Conservation (phyloP, 1,140 invertebrate species). For the Steinernema khuongi region DNA sequence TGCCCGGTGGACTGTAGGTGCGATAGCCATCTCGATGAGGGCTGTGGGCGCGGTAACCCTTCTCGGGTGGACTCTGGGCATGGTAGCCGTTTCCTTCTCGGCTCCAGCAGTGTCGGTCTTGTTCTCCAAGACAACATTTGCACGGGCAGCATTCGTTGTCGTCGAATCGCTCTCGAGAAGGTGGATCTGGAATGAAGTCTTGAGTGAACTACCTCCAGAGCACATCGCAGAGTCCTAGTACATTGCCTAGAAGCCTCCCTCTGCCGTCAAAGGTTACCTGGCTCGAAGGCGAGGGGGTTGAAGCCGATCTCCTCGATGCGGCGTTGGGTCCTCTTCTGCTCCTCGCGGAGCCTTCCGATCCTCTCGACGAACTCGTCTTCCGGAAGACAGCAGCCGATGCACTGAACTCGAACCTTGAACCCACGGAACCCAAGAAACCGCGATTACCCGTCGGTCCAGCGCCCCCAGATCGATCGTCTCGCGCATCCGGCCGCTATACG, state of each 20-base stretch:
- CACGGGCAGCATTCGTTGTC: background rate
- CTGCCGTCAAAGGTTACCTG: too few relatives aligned
- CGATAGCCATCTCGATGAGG: too few relatives aligned
- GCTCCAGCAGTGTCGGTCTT: background rate
- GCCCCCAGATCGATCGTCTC: background rate
- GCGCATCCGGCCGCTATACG: slow-evolving; percentile 12
- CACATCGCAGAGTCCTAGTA: too few relatives aligned
- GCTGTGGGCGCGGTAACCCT: too few relatives aligned
- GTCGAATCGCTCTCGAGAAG: too few relatives aligned
- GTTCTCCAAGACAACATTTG: background rate
- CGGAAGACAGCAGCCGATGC: background rate
- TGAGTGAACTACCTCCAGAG: background rate
- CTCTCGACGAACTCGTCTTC: slow-evolving; percentile 5
- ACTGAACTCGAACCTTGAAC: slow-evolving; percentile 3
- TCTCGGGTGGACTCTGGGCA: too few relatives aligned
- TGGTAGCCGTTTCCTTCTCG: background rate
- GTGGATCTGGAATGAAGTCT: background rate
- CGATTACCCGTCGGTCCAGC: background rate
- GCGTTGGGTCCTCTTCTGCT: slow-evolving; percentile 5
- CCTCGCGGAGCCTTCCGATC: background rate
- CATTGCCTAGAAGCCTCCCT: too few relatives aligned
- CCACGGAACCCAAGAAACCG: background rate
- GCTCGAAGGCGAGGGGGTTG: background rate
- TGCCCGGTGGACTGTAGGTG: too few relatives aligned
- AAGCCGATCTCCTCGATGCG: background rate